Evolutionary conservation across 2,888 invertebrate species (phyloP).

Genomic region (Thymelicus lineola): DNA sequence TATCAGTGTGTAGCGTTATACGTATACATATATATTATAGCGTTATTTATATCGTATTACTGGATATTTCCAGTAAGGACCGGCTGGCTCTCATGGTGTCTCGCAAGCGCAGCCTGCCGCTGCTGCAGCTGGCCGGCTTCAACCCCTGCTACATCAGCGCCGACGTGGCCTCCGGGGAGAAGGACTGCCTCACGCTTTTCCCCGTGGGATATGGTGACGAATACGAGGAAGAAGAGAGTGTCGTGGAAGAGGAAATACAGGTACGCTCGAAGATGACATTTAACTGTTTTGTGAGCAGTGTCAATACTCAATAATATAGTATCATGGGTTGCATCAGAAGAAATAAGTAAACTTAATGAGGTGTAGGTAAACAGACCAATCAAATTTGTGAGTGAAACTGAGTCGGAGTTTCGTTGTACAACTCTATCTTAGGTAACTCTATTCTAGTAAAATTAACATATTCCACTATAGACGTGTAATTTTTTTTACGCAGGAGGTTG

Average conservation of each 20-base stretch:
- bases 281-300: no score
- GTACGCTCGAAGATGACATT: conserved; percentile 14
- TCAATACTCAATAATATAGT: no score
- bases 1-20: no score
- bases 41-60: background rate
- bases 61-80: conserved; percentile 59
- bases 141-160: conserved; percentile 75
- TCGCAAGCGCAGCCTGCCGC: conserved; percentile 68
- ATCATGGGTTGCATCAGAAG: no score
- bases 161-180: conserved; percentile 63
- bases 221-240: conserved; percentile 63
- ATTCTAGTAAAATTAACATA: no score
- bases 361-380: no score
- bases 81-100: conserved; percentile 77
- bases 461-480: no score
- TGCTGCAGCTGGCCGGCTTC: conserved; percentile 70
- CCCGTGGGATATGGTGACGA: conserved; percentile 78
- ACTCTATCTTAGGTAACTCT: no score
- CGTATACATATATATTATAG: no score
- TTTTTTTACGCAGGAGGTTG: conserved; percentile 42
- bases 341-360: background rate
- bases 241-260: conserved; percentile 51
- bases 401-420: no score
- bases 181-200: conserved; percentile 71
- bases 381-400: no score